phyloP scores from a whole-genome alignment of 2,888 invertebrate species.

The Agrochola macilenta region DNA sequence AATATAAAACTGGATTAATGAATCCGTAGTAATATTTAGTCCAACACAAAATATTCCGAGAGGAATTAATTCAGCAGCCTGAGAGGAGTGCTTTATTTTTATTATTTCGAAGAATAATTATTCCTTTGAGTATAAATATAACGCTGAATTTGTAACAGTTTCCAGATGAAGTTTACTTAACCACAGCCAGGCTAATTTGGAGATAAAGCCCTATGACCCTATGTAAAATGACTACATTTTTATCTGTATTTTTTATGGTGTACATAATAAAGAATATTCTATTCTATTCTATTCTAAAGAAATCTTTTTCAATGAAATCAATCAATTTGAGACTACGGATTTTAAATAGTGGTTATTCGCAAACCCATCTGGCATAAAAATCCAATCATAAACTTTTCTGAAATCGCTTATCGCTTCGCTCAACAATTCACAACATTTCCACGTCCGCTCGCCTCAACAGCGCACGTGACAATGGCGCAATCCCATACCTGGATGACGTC shows the following conservation, averaged over 20 bases:
- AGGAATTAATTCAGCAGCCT: slow-evolving; percentile 1
- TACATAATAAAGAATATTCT: too few relatives aligned
- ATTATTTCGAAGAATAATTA: slow-evolving; percentile 19
- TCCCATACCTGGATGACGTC: slow-evolving; percentile 54
- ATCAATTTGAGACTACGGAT: background rate
- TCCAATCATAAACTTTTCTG: slow-evolving; percentile 17
- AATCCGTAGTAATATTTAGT: slow-evolving; percentile 1
- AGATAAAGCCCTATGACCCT: background rate
- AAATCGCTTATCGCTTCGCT: slow-evolving; percentile 23
- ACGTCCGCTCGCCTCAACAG: slow-evolving; percentile 26
- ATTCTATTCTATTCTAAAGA: too few relatives aligned
- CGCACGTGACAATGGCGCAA: slow-evolving; percentile 52
- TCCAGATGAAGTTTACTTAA: background rate
- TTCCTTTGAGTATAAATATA: slow-evolving; percentile 21
- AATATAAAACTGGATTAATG: background rate
- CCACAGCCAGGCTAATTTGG: background rate
- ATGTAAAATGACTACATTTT: too few relatives aligned
- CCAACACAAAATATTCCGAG: background rate
- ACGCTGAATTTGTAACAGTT: slow-evolving; percentile 13
- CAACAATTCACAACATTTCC: background rate
- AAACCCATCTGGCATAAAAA: background rate
- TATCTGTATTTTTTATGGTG: too few relatives aligned
- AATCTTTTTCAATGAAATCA: too few relatives aligned
- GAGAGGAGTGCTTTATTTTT: slow-evolving; percentile 18
- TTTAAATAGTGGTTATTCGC: background rate